These are phyloP conservation scores for Zonitis immaculata DNA, from an alignment of 2,888 invertebrate species.

Conservation along the genomic window DNA sequence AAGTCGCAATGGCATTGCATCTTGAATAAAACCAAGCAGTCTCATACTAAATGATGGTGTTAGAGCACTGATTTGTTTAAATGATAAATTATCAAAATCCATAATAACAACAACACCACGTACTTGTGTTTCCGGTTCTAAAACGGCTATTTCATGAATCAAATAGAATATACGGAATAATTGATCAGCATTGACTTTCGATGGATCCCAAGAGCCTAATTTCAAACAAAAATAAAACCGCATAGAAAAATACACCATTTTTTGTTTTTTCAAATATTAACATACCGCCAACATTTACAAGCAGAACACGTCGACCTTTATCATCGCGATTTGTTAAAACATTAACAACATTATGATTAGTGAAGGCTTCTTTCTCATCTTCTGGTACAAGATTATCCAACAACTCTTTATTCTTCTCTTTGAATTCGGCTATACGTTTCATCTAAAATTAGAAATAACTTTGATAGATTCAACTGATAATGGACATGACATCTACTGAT, in stretches of 20 bases:
- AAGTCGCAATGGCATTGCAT: conserved; percentile 78
- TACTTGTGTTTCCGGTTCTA: conserved; percentile 76
- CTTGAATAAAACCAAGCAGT: conserved; percentile 76
- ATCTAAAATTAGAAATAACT: conserved; percentile 53
- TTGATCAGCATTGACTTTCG: conserved; percentile 67
- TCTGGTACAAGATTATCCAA: conserved; percentile 63
- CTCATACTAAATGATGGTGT: conserved; percentile 71
- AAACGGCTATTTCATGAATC: conserved; percentile 72
- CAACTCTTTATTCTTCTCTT: conserved; percentile 62
- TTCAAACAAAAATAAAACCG: conserved; percentile 10
- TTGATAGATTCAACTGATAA: not conserved
- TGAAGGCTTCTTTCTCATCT: conserved; percentile 62
- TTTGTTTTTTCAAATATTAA: too few species aligned
- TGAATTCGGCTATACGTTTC: conserved; percentile 72
- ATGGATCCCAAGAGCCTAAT: conserved; percentile 70
- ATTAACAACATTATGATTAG: conserved; percentile 71
- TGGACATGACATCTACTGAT: not conserved
- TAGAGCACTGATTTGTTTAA: conserved; percentile 65
- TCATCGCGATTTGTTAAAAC: conserved; percentile 72
- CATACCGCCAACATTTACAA: conserved; percentile 69
- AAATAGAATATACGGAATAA: conserved; percentile 75
- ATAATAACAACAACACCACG: conserved; percentile 75
- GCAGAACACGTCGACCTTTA: conserved; percentile 67
- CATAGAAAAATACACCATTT: too few species aligned
- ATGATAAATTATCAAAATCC: conserved; percentile 74